phyloP scores from a whole-genome alignment of 2,888 invertebrate genomes.

The Petrophora chlorosata region DNA sequence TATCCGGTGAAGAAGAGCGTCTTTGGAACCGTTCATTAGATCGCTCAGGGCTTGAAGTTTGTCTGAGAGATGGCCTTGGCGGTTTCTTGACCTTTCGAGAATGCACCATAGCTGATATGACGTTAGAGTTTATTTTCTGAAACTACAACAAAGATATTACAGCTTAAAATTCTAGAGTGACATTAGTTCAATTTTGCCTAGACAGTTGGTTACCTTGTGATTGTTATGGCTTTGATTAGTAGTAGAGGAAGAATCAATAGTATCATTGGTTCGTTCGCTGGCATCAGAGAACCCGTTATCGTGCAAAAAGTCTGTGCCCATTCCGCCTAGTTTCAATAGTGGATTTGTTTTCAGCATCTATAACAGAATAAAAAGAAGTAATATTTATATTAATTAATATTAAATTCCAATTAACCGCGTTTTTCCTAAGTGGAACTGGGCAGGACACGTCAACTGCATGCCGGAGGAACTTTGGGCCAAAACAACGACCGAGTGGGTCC shows the following conservation, averaged over 20 bases:
- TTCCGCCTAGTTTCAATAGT: constrained; percentile 61
- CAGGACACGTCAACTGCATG: too few species aligned
- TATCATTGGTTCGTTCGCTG: constrained; percentile 71
- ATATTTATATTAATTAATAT: too few species aligned
- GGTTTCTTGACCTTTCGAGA: constrained; percentile 66
- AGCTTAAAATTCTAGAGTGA: not conserved
- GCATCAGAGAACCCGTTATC: constrained; percentile 69
- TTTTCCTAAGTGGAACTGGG: too few species aligned
- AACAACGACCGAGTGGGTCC: too few species aligned
- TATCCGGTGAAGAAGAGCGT: constrained; percentile 71
- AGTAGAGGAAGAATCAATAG: constrained; percentile 60
- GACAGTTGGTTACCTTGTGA: constrained; percentile 19
- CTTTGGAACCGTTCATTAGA: constrained; percentile 63
- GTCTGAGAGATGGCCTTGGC: constrained; percentile 56
- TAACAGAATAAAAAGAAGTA: constrained; percentile 43
- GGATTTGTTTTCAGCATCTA: constrained; percentile 77
- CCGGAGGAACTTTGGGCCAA: too few species aligned
- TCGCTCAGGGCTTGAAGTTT: constrained; percentile 57
- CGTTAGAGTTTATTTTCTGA: constrained; percentile 67
- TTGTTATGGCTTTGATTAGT: constrained; percentile 40
- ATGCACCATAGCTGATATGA: constrained; percentile 76
- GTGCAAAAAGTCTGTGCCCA: constrained; percentile 60
- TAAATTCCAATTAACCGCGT: too few species aligned
- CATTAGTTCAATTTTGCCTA: too few species aligned
- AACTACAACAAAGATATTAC: constrained; percentile 48